phyloP scores from a whole-genome alignment of 2,113 vertebrate genomes.

The Conger conger region DNA sequence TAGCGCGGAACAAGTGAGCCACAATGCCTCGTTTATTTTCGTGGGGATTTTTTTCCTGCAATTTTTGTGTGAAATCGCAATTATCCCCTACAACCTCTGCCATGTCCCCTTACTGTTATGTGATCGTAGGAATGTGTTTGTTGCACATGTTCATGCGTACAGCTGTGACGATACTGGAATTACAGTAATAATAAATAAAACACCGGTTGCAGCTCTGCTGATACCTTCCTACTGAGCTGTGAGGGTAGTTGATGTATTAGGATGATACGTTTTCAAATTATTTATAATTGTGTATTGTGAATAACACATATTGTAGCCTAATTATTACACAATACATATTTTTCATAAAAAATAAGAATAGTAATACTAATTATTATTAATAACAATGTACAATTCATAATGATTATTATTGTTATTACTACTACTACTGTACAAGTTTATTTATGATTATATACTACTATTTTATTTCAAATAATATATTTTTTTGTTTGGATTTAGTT shows the following conservation, averaged over 20 bases:
- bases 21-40: constrained; percentile 27
- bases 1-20: neutral
- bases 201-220: neutral
- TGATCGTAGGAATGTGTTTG: neutral
- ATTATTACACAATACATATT: too few species aligned
- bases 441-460: too few species aligned
- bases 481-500: too few species aligned
- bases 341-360: too few species aligned
- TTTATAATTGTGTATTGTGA: too few species aligned
- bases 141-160: neutral
- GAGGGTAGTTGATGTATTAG: neutral
- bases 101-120: neutral
- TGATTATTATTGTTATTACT: too few species aligned
- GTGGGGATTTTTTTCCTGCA: neutral
- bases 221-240: neutral
- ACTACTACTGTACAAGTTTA: too few species aligned
- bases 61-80: constrained; percentile 6
- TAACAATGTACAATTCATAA: too few species aligned
- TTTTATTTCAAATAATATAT: too few species aligned
- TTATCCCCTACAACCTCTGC: neutral
- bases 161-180: neutral
- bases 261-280: too few species aligned
- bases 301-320: too few species aligned
- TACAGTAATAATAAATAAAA: neutral
- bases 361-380: too few species aligned